Percentiles rank a stretch among this genome's conserved stretches.
Evolutionary conservation across 1,140 invertebrate genomes (phyloP).

Genomic region (Dysdera silvatica): DNA sequence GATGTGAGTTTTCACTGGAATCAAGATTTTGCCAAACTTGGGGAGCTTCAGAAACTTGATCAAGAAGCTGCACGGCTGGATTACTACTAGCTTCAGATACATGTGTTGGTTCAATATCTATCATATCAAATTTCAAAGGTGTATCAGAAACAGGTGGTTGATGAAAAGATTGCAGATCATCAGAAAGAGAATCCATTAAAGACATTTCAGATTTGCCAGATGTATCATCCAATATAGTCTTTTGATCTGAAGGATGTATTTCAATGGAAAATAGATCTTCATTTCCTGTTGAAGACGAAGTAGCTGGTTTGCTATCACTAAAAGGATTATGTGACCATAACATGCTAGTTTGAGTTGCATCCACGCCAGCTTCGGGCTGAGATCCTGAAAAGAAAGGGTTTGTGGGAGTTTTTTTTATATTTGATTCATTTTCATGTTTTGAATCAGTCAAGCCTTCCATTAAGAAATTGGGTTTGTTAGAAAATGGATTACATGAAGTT

Average conservation of each 20-base stretch:
- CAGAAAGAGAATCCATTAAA: no score
- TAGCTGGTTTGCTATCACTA: slow-evolving; percentile 1
- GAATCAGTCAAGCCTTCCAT: slow-evolving; percentile 8
- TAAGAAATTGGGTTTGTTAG: slow-evolving; percentile 1
- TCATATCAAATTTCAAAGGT: no score
- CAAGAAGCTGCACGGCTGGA: no score
- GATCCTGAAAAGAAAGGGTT: slow-evolving; percentile 19
- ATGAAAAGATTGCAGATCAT: no score
- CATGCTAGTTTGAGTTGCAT: not conserved
- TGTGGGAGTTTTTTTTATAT: slow-evolving; percentile 2
- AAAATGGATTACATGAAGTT: slow-evolving; percentile 21
- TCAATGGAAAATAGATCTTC: not conserved
- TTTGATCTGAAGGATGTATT: not conserved
- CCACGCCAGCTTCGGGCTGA: not conserved
- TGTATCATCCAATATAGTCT: not conserved
- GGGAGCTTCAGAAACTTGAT: no score
- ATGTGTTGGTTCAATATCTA: no score
- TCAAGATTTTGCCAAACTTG: no score
- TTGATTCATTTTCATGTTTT: slow-evolving; percentile 3
- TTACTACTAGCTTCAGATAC: no score
- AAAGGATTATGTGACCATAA: slow-evolving; percentile 16
- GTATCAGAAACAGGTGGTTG: no score
- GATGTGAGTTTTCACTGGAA: no score
- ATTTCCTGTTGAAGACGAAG: not conserved
- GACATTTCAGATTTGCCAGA: no score